phyloP scores from a whole-genome alignment of 2,113 vertebrate genomes.

The Protobothrops mucrosquamatus region DNA sequence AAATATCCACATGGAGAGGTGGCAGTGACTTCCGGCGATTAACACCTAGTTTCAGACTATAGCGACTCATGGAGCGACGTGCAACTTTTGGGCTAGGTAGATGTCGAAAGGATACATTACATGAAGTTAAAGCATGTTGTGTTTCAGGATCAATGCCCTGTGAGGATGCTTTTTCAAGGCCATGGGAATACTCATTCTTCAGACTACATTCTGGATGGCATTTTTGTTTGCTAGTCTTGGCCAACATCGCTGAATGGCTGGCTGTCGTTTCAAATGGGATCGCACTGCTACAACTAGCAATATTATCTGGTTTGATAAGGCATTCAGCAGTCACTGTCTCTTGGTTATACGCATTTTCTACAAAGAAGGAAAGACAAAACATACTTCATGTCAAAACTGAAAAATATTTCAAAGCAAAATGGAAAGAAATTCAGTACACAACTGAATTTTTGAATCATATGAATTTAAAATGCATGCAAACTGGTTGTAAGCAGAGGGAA shows the following conservation, averaged over 20 bases:
- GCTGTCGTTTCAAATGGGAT: background rate
- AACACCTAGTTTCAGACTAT: conserved; percentile 7
- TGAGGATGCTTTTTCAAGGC: background rate
- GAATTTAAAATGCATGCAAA: background rate
- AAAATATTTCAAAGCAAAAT: background rate
- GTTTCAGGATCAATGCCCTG: background rate
- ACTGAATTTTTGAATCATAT: background rate
- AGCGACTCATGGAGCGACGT: conserved; percentile 46
- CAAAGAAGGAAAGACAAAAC: background rate
- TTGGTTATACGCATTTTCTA: background rate
- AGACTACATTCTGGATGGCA: fast-evolving
- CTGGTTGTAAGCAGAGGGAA: background rate
- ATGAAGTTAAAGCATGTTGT: fast-evolving
- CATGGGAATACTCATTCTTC: background rate
- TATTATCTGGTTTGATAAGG: background rate
- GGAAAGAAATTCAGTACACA: background rate
- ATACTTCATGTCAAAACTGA: background rate
- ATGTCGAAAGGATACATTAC: fast-evolving
- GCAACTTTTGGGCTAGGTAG: background rate
- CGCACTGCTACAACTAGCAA: too few species aligned
- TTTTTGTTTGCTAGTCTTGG: fast-evolving
- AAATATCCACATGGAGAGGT: conserved; percentile 4
- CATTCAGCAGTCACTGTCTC: background rate
- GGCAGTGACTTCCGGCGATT: conserved; percentile 46
- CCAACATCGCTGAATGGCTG: fast-evolving